These are phyloP conservation scores for Siphonodentalium dalli DNA, from an alignment of 2,888 invertebrate genomes.

Conservation along the genomic window DNA sequence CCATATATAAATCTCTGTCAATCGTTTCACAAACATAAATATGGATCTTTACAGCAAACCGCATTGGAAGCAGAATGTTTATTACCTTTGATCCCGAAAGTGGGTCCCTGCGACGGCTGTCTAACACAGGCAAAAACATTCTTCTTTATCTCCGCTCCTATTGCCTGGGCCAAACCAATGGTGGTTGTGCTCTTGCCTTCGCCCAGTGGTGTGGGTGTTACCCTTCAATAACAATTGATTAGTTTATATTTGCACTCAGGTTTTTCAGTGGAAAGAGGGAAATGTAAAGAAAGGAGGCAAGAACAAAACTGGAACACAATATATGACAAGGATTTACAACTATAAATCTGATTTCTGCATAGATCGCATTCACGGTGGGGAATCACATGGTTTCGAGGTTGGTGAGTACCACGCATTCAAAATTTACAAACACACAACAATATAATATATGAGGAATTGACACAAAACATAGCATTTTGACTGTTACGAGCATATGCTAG, in stretches of 20 bases:
- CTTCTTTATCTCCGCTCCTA: constrained; percentile 81
- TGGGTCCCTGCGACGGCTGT: constrained; percentile 98
- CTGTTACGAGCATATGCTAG: no score
- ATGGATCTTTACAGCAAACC: neutral
- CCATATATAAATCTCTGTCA: neutral
- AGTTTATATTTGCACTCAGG: no score
- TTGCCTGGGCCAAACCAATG: constrained; percentile 90
- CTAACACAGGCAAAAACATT: constrained; percentile 94
- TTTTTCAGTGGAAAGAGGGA: no score
- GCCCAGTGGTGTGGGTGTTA: constrained; percentile 98
- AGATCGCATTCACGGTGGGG: no score
- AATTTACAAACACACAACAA: no score
- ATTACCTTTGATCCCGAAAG: constrained; percentile 92
- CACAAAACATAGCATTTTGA: no score
- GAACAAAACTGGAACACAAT: neutral
- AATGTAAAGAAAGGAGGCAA: no score
- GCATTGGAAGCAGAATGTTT: neutral
- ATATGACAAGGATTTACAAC: neutral
- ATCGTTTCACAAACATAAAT: neutral
- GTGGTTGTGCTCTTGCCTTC: constrained; percentile 98
- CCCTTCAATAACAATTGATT: constrained; percentile 69
- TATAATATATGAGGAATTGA: no score
- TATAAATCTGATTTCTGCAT: no score
- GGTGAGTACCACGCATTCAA: no score
- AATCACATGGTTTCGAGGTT: no score